A percentile compares a stretch with the other conserved stretches of the same genome.
phyloP scores from a whole-genome alignment of 64 coral and sea anemone genomes.

The Montipora foliosa region DNA sequence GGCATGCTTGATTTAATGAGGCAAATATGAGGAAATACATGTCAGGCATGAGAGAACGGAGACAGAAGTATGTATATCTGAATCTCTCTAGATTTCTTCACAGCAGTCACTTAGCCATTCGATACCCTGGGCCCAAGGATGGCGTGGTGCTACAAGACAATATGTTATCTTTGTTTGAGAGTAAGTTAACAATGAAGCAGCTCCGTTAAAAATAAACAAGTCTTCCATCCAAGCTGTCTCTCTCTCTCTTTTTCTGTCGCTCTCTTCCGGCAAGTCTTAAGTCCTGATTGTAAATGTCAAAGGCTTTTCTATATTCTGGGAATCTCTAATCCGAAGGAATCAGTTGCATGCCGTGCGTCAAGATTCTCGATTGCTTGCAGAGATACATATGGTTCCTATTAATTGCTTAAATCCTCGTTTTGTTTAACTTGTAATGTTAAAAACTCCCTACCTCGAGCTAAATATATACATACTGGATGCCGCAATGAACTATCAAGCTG shows the following conservation, averaged over 20 bases:
- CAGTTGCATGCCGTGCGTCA: not conserved
- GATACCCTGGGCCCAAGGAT: not conserved
- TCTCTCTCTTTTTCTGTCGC: no score
- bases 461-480: slow-evolving; percentile 25
- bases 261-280: not conserved
- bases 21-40: not conserved
- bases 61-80: not conserved
- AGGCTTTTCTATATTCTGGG: not conserved
- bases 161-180: slow-evolving; percentile 23
- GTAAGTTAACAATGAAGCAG: not conserved
- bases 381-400: slow-evolving; percentile 53
- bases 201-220: slow-evolving; percentile 27
- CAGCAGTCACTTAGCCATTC: not conserved
- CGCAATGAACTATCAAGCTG: not conserved
- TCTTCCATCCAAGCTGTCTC: not conserved
- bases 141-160: not conserved
- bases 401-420: slow-evolving; percentile 38
- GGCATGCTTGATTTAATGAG: not conserved
- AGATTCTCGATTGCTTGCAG: not conserved
- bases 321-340: not conserved
- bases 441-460: slow-evolving; percentile 51
- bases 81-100: not conserved
- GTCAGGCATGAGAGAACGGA: not conserved
- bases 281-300: not conserved
- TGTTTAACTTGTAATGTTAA: slow-evolving; percentile 7